A percentile compares a stretch with the other conserved stretches of the same genome.
These are phyloP conservation scores for Trissolcus brochymenae DNA, from an alignment of 2,888 invertebrate species.

Conservation along the genomic window DNA sequence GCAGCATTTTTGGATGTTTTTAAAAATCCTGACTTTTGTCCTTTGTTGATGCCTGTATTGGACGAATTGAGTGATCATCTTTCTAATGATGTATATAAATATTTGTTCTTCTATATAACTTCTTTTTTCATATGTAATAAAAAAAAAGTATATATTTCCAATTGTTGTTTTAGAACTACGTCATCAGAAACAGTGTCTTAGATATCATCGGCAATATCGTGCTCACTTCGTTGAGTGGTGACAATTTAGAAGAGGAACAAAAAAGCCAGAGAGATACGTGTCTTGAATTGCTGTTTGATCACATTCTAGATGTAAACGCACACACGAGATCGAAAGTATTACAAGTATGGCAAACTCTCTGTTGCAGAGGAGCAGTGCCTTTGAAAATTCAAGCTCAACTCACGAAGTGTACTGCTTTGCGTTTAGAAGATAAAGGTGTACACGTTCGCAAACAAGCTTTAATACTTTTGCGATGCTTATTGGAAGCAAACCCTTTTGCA, in stretches of 20 bases:
- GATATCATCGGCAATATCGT: constrained; percentile 90
- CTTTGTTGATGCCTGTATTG: constrained; percentile 68
- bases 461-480: constrained; percentile 85
- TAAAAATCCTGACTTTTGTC: constrained; percentile 59
- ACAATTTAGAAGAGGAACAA: constrained; percentile 83
- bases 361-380: constrained; percentile 88
- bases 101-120: too few species aligned
- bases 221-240: constrained; percentile 83
- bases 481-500: constrained; percentile 92
- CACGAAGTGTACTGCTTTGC: constrained; percentile 82
- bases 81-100: constrained; percentile 64
- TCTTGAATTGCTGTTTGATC: constrained; percentile 86
- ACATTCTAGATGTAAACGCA: constrained; percentile 89
- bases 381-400: constrained; percentile 83
- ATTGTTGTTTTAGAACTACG: constrained; percentile 76
- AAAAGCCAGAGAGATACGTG: constrained; percentile 86
- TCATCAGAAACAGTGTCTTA: constrained; percentile 87
- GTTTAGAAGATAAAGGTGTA: constrained; percentile 89
- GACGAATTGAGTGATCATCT: constrained; percentile 69
- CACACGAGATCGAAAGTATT: constrained; percentile 91
- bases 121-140: not conserved
- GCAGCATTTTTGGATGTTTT: constrained; percentile 69
- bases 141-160: not conserved
- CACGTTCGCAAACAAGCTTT: constrained; percentile 91
- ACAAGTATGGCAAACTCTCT: constrained; percentile 88